Evolutionary conservation across 2,797 vertebrate genomes (phyloP).

Genomic region (Schizothorax lantsangensis): DNA sequence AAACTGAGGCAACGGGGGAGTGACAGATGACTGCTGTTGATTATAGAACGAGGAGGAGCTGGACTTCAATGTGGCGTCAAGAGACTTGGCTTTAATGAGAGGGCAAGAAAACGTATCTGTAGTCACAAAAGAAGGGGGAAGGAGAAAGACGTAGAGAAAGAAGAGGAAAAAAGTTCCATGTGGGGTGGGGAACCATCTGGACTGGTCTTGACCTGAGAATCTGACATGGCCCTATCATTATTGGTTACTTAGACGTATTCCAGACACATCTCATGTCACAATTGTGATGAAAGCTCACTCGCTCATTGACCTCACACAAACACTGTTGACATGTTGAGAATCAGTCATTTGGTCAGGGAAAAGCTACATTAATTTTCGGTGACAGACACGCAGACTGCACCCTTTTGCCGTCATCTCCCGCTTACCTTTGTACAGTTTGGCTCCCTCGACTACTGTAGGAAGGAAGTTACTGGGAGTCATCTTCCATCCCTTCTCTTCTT

Average conservation of each 20-base stretch:
- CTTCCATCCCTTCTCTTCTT: constrained; percentile 80
- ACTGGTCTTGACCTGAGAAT: constrained; percentile 26
- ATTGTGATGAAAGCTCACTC: constrained; percentile 26
- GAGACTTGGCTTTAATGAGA: constrained; percentile 35
- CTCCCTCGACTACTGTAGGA: constrained; percentile 75
- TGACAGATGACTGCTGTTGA: constrained; percentile 30
- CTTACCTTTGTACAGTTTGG: constrained; percentile 81
- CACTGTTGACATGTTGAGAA: constrained; percentile 31
- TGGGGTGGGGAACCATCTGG: constrained; percentile 13
- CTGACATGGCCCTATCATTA: constrained; percentile 53
- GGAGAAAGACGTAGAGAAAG: background rate
- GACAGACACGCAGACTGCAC: constrained; percentile 29
- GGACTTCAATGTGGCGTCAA: constrained; percentile 30
- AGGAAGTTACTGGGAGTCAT: constrained; percentile 84
- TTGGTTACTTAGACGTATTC: constrained; percentile 31
- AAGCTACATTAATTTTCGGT: background rate
- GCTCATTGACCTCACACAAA: constrained; percentile 35
- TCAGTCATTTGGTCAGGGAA: constrained; percentile 32
- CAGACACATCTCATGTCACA: constrained; percentile 45
- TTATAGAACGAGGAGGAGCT: constrained; percentile 37
- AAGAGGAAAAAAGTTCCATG: constrained; percentile 16
- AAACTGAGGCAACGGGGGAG: constrained; percentile 6
- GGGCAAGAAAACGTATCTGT: constrained; percentile 3
- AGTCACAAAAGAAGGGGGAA: constrained; percentile 24
- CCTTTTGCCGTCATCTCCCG: background rate